These are phyloP conservation scores for Ferdinandea cuprea DNA, from an alignment of 2,888 invertebrate genomes.

Conservation along the genomic window DNA sequence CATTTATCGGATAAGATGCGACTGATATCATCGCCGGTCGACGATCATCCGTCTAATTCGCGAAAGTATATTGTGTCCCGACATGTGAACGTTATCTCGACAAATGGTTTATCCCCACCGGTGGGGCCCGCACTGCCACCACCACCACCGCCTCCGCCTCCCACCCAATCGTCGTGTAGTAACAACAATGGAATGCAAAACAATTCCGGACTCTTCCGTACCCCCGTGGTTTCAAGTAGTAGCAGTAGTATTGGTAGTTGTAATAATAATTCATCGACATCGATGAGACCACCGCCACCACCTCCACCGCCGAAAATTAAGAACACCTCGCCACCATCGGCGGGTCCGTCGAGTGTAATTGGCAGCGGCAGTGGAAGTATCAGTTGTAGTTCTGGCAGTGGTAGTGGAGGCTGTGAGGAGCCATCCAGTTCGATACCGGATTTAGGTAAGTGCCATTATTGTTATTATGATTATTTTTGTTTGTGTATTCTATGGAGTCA, in stretches of 20 bases:
- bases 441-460: conserved; percentile 87
- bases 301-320: conserved; percentile 83
- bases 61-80: conserved; percentile 81
- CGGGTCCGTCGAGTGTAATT: conserved; percentile 68
- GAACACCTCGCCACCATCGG: conserved; percentile 76
- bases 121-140: conserved; percentile 55
- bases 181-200: conserved; percentile 72
- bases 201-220: conserved; percentile 79
- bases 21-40: conserved; percentile 60
- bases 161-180: conserved; percentile 46
- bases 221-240: conserved; percentile 82
- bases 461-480: not conserved
- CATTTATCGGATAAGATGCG: conserved; percentile 68
- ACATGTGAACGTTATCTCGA: conserved; percentile 81
- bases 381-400: conserved; percentile 47
- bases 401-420: conserved; percentile 86
- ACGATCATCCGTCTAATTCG: conserved; percentile 76
- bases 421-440: conserved; percentile 94
- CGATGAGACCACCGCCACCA: conserved; percentile 83
- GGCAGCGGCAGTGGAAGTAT: conserved; percentile 49
- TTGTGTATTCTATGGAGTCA: not conserved
- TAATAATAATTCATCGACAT: conserved; percentile 77
- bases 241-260: conserved; percentile 68
- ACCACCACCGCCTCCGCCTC: conserved; percentile 64
- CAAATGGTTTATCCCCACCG: conserved; percentile 77